These are phyloP conservation scores for Tipula vernalis DNA, from an alignment of 2,888 invertebrate species.

Conservation along the genomic window DNA sequence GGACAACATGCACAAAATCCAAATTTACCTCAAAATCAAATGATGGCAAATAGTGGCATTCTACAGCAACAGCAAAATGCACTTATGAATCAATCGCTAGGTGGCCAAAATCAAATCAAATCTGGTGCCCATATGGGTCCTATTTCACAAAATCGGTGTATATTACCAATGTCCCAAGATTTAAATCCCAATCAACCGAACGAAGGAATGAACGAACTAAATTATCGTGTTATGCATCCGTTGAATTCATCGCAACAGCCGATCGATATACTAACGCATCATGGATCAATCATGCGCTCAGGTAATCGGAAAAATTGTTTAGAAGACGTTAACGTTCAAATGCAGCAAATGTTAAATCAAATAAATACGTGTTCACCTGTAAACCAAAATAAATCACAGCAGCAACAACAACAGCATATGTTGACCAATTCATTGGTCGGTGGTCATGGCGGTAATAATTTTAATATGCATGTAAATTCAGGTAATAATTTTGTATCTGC, in stretches of 20 bases:
- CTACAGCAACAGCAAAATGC: neutral
- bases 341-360: neutral
- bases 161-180: neutral
- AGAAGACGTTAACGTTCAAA: neutral
- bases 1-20: slow-evolving; percentile 14
- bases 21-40: neutral
- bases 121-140: neutral
- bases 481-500: slow-evolving; percentile 37
- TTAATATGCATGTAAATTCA: slow-evolving; percentile 12
- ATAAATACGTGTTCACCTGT: neutral
- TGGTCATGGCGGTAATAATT: slow-evolving; percentile 15
- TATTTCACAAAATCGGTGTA: neutral
- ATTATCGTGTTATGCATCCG: neutral
- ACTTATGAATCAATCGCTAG: neutral
- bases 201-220: neutral
- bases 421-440: neutral
- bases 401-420: slow-evolving; percentile 13
- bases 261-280: neutral
- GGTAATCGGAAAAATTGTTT: neutral
- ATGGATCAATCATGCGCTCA: neutral
- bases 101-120: neutral
- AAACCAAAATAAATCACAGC: neutral
- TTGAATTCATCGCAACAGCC: neutral
- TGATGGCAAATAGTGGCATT: neutral
- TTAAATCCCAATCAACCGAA: neutral